phyloP scores from a whole-genome alignment of 2,113 vertebrate species.

The Mellivora capensis region DNA sequence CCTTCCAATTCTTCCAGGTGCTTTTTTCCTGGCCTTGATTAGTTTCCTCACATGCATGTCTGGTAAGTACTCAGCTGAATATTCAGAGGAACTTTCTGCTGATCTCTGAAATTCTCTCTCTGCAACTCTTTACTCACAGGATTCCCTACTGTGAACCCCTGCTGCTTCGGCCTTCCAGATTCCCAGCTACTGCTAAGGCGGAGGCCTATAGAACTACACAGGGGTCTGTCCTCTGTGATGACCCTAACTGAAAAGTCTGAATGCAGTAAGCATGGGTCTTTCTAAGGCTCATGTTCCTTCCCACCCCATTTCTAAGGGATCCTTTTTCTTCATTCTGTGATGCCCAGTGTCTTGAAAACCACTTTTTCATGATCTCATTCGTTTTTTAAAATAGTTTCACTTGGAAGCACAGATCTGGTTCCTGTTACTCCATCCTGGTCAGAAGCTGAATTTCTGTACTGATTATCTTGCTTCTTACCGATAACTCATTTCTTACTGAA shows the following conservation, averaged over 20 bases:
- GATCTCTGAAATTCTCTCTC: neutral
- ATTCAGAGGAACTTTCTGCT: neutral
- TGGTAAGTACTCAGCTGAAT: neutral
- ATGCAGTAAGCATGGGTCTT: neutral
- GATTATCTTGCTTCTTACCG: neutral
- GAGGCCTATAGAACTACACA: neutral
- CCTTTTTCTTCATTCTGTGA: neutral
- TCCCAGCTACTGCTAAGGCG: too few species aligned
- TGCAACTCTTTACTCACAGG: neutral
- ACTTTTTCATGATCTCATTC: neutral
- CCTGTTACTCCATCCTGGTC: neutral
- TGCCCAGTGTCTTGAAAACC: neutral
- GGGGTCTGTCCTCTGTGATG: neutral
- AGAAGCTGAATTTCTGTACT: neutral
- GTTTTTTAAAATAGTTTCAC: neutral
- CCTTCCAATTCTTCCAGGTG: neutral
- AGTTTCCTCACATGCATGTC: neutral
- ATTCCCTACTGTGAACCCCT: neutral
- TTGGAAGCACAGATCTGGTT: neutral
- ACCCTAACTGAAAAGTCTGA: neutral
- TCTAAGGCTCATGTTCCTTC: too few species aligned
- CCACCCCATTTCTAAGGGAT: neutral
- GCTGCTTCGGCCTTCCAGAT: neutral
- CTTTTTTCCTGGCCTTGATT: neutral
- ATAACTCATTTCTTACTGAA: neutral